Conservation (phyloP, 2,797 vertebrate species). For the Balearica regulorum region DNA sequence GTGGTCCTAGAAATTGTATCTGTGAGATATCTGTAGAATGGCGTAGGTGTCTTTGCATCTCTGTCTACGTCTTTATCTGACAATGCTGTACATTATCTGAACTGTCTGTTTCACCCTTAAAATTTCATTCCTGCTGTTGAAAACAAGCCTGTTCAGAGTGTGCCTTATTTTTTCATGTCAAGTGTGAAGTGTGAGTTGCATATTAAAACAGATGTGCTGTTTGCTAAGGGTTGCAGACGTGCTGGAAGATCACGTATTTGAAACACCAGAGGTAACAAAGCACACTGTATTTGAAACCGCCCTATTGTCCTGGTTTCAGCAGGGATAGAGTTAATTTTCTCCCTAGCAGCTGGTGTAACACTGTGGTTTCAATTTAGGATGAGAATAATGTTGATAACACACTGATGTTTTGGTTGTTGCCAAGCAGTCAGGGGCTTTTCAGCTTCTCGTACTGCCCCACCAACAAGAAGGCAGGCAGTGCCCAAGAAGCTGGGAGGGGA, state of each 20-base stretch:
- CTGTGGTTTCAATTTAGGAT: no score
- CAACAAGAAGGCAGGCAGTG: no score
- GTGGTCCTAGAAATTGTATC: not conserved
- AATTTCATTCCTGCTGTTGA: not conserved
- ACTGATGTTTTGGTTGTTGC: no score
- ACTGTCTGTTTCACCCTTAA: not conserved
- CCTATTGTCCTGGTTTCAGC: not conserved
- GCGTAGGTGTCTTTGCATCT: not conserved
- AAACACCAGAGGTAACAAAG: not conserved
- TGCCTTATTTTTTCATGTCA: not conserved
- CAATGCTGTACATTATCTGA: accelerated
- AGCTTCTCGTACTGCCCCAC: no score
- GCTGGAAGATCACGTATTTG: not conserved
- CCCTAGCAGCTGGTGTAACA: no score
- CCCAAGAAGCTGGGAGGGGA: no score
- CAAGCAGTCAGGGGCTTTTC: no score
- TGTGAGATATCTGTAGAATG: not conserved
- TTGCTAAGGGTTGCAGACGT: not conserved
- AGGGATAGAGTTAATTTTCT: no score
- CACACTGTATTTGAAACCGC: not conserved
- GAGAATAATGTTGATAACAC: no score
- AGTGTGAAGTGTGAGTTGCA: not conserved
- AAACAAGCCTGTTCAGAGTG: not conserved
- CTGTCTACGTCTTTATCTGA: not conserved
- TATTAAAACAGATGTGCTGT: not conserved